Percentiles rank a stretch among this genome's conserved stretches.
Evolutionary conservation across 2,113 vertebrate genomes (phyloP).

Genomic region (Paramisgurnus dabryanus): DNA sequence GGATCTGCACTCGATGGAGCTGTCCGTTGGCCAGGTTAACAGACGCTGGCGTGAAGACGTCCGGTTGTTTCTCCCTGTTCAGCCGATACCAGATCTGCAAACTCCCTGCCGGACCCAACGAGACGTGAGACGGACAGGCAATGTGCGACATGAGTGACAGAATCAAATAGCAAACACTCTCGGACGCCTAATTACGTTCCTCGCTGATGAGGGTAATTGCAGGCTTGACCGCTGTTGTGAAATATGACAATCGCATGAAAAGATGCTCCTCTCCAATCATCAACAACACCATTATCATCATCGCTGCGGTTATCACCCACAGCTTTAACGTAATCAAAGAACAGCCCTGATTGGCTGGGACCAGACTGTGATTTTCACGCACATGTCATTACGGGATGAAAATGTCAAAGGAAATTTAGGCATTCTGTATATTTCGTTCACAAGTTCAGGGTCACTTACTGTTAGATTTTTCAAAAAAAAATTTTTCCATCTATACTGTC

Average conservation of each 20-base stretch:
- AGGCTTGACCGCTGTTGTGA: constrained; percentile 22
- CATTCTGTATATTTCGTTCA: too few species aligned
- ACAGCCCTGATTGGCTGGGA: constrained; percentile 7
- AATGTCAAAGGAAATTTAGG: neutral
- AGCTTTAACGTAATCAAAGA: constrained; percentile 33
- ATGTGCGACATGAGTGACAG: constrained; percentile 13
- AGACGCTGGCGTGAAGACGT: constrained; percentile 74
- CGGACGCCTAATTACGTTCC: constrained; percentile 4
- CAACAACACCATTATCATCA: neutral
- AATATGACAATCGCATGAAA: constrained; percentile 14
- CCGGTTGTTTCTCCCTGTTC: constrained; percentile 71
- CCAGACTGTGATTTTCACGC: neutral
- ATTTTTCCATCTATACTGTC: too few species aligned
- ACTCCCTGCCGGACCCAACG: constrained; percentile 75
- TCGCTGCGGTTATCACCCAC: constrained; percentile 13
- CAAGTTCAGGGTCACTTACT: too few species aligned
- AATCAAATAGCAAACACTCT: constrained; percentile 17
- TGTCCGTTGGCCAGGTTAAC: constrained; percentile 80
- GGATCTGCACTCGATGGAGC: constrained; percentile 79
- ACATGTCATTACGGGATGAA: neutral
- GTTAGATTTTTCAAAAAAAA: too few species aligned
- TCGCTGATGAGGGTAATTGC: constrained; percentile 23
- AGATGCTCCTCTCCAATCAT: constrained; percentile 35
- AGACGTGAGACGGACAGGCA: constrained; percentile 8
- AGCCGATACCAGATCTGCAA: constrained; percentile 83